These are phyloP conservation scores for Tarsius wallacei DNA, from an alignment of 2,797 vertebrate genomes.

Conservation along the genomic window DNA sequence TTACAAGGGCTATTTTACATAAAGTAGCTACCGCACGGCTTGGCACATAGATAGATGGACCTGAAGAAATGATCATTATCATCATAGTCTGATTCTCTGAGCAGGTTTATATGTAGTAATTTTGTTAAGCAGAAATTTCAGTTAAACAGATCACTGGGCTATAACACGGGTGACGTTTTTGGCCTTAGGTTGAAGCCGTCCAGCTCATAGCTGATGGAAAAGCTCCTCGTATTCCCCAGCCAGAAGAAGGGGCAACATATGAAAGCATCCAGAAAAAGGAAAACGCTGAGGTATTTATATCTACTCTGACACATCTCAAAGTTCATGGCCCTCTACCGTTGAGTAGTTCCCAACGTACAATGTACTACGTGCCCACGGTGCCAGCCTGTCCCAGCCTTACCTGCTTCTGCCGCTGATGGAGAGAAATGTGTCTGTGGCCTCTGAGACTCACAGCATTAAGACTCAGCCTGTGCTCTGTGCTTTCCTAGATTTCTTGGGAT, in stretches of 20 bases:
- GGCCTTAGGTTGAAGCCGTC: conserved; percentile 96
- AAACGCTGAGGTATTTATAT: conserved; percentile 93
- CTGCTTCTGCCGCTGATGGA: neutral
- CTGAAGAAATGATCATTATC: neutral
- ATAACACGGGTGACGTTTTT: conserved; percentile 14
- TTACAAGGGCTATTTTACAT: neutral
- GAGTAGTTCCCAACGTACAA: neutral
- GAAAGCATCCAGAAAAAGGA: conserved; percentile 98
- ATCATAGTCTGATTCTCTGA: neutral
- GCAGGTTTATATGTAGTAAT: neutral
- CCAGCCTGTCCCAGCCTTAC: neutral
- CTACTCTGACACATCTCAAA: neutral
- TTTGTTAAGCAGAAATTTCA: neutral
- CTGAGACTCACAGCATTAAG: neutral
- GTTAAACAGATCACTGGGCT: neutral
- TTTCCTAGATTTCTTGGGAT: conserved; percentile 94
- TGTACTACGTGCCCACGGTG: neutral
- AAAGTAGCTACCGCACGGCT: neutral
- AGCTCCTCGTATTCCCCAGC: conserved; percentile 94
- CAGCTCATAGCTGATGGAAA: conserved; percentile 97
- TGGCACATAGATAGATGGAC: neutral
- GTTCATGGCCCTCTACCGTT: neutral
- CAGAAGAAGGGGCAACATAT: conserved; percentile 96
- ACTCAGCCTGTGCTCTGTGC: conserved; percentile 56
- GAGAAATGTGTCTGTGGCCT: neutral